Conservation (phyloP, 2,113 vertebrate species). For the Caranx ignobilis region DNA sequence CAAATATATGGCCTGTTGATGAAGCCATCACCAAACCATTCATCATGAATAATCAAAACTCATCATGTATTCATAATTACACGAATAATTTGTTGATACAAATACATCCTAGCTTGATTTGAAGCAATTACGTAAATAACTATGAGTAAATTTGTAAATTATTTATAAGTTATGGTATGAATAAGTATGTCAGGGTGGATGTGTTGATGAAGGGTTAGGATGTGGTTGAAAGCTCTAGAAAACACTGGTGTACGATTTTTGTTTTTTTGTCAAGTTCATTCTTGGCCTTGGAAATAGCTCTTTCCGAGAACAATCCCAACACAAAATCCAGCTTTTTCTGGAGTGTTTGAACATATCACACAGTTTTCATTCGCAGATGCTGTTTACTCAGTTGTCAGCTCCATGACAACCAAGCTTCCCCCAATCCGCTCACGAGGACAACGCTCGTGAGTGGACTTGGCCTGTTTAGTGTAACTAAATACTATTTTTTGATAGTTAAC, state of each 20-base stretch:
- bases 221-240: neutral
- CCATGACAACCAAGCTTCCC: neutral
- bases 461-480: neutral
- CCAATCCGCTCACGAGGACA: neutral
- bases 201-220: neutral
- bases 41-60: neutral
- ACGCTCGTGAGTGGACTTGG: neutral
- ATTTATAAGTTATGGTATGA: neutral
- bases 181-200: neutral
- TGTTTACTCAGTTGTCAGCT: neutral
- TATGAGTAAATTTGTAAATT: neutral
- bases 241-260: neutral
- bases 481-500: neutral
- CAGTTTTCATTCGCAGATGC: neutral
- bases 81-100: neutral
- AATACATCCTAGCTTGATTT: neutral
- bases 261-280: neutral
- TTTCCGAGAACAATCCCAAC: neutral
- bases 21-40: neutral
- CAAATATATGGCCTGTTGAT: neutral
- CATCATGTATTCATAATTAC: neutral
- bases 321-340: neutral
- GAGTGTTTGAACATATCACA: neutral
- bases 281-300: neutral
- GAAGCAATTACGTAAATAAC: neutral